Percentiles rank a stretch among this genome's conserved stretches.
Conservation (phyloP, 2,888 invertebrate species). For the Drosophila recens region DNA sequence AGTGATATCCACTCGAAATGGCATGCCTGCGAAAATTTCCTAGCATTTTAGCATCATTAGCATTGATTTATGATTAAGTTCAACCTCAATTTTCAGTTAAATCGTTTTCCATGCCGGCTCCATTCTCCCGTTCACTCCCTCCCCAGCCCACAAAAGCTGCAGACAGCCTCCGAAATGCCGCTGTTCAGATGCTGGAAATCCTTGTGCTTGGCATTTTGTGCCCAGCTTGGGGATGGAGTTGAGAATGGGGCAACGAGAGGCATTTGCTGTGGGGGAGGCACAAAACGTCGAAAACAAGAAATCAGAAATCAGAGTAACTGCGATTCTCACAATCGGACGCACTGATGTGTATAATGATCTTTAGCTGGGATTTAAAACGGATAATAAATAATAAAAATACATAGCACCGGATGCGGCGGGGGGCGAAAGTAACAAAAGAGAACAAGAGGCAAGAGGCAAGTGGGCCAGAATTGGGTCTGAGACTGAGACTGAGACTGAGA, state of each 20-base stretch:
- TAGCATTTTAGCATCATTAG: conserved; percentile 85
- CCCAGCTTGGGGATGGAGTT: neutral
- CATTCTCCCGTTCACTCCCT: neutral
- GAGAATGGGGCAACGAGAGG: neutral
- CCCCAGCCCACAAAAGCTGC: conserved; percentile 7
- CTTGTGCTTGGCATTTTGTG: conserved; percentile 35
- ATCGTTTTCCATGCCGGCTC: conserved; percentile 75
- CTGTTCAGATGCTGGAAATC: conserved; percentile 28
- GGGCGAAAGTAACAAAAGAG: conserved; percentile 42
- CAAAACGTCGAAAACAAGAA: conserved; percentile 73
- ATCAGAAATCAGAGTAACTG: conserved; percentile 81
- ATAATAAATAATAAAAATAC: conserved; percentile 84
- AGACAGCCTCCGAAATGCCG: conserved; percentile 31
- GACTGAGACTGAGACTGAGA: conserved; percentile 31
- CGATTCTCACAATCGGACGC: conserved; percentile 83
- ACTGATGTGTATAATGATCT: conserved; percentile 83
- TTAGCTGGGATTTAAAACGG: conserved; percentile 78
- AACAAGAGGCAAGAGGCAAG: conserved; percentile 12
- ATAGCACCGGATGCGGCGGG: conserved; percentile 45
- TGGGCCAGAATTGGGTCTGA: conserved; percentile 33
- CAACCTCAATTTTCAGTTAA: conserved; percentile 84
- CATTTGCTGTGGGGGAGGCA: conserved; percentile 40
- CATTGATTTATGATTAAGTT: conserved; percentile 85
- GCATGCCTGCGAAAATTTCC: conserved; percentile 73
- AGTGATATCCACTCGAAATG: conserved; percentile 76